These are phyloP conservation scores for Hipposideros armiger DNA, from an alignment of 2,113 vertebrate genomes.

Conservation along the genomic window DNA sequence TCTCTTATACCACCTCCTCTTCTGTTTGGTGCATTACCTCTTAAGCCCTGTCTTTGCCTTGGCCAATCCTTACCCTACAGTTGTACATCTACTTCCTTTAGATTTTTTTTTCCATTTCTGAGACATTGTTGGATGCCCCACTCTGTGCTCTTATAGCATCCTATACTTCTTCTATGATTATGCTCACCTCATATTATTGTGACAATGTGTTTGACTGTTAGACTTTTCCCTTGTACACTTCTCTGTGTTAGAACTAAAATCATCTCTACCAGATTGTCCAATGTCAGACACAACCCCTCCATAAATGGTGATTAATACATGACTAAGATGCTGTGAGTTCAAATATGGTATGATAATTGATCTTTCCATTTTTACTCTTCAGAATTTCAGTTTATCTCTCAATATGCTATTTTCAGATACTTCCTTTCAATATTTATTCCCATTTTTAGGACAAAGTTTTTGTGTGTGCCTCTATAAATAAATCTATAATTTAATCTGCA, in stretches of 20 bases:
- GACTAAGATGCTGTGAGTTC: neutral
- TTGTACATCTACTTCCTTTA: neutral
- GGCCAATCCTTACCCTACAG: neutral
- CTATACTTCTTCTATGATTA: too few relatives aligned
- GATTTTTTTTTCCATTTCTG: neutral
- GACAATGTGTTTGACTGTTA: neutral
- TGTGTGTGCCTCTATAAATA: neutral
- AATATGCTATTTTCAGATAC: neutral
- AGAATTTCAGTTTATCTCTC: neutral
- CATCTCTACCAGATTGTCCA: neutral
- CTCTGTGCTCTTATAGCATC: neutral
- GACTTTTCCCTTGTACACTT: neutral
- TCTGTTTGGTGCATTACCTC: neutral
- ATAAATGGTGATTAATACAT: neutral
- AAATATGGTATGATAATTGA: neutral
- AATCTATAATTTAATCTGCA: neutral
- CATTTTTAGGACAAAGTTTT: neutral
- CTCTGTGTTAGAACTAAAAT: neutral
- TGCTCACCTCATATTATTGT: neutral
- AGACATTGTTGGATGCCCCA: neutral
- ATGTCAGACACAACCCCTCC: neutral
- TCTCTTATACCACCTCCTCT: neutral
- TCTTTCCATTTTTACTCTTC: conserved; percentile 5
- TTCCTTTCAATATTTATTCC: neutral
- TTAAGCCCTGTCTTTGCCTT: neutral